Conservation (phyloP, 2,113 vertebrate species). For the Raja brachyura region DNA sequence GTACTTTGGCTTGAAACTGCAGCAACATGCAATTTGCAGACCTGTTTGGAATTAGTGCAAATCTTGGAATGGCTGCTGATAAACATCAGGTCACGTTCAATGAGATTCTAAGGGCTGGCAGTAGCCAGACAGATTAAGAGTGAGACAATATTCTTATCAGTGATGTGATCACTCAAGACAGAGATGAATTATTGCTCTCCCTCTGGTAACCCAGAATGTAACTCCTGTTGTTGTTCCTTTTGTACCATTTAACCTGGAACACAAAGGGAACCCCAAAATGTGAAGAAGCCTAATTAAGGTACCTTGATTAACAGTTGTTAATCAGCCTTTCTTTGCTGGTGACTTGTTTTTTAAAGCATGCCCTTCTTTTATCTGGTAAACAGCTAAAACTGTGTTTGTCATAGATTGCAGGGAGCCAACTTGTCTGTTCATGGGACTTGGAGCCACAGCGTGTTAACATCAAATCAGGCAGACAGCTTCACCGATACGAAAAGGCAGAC, state of each 20-base stretch:
- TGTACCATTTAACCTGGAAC: background rate
- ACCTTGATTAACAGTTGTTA: slow-evolving; percentile 32
- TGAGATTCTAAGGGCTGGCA: background rate
- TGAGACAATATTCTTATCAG: slow-evolving; percentile 33
- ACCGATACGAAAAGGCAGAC: background rate
- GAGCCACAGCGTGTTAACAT: slow-evolving; percentile 31
- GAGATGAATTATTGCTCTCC: slow-evolving; percentile 26
- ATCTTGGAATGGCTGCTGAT: background rate
- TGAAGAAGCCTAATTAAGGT: slow-evolving; percentile 31
- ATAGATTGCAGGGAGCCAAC: slow-evolving; percentile 3
- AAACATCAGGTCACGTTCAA: slow-evolving; percentile 26
- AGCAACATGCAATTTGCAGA: background rate
- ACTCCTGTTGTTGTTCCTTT: background rate
- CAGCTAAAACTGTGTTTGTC: slow-evolving; percentile 11
- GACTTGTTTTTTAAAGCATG: background rate
- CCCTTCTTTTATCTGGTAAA: slow-evolving; percentile 32
- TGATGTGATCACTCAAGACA: slow-evolving; percentile 12
- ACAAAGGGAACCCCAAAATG: background rate
- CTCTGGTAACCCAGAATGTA: background rate
- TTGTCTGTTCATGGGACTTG: slow-evolving; percentile 7
- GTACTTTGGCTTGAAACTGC: background rate
- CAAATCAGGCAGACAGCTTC: slow-evolving; percentile 20
- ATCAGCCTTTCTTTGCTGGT: background rate
- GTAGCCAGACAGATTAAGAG: slow-evolving; percentile 28
- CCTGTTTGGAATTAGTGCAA: background rate